These are phyloP conservation scores for Tachina fera DNA, from an alignment of 2,888 invertebrate species.

Conservation along the genomic window DNA sequence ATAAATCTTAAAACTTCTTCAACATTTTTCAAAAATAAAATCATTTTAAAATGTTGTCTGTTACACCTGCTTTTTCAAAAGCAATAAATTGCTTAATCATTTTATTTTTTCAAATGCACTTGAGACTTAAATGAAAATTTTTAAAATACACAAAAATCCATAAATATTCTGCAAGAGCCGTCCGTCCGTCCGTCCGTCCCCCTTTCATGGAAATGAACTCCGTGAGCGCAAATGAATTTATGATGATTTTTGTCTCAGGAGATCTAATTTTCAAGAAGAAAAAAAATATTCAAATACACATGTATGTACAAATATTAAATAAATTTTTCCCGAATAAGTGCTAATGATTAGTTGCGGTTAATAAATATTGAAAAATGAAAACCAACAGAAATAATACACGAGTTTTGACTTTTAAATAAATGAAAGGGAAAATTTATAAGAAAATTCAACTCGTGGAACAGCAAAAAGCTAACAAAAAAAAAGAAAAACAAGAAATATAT, in stretches of 20 bases:
- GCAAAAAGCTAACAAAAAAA: neutral
- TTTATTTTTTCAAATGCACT: constrained; percentile 71
- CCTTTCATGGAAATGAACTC: neutral
- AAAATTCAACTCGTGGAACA: constrained; percentile 55
- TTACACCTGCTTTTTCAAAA: constrained; percentile 18
- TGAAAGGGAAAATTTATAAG: constrained; percentile 61
- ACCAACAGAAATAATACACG: constrained; percentile 31
- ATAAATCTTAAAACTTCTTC: neutral
- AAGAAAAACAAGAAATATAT: constrained; percentile 5
- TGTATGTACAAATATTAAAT: neutral
- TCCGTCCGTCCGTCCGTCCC: neutral
- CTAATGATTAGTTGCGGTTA: constrained; percentile 65
- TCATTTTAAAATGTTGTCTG: neutral
- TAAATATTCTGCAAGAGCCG: constrained; percentile 73
- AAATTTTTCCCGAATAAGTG: constrained; percentile 51
- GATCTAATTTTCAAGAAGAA: constrained; percentile 32
- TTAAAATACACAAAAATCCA: constrained; percentile 67
- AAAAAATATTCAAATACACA: constrained; percentile 24
- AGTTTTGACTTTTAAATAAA: constrained; percentile 50
- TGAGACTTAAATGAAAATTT: constrained; percentile 76
- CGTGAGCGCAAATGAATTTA: constrained; percentile 12
- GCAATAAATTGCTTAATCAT: neutral
- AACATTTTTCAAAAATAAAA: constrained; percentile 1
- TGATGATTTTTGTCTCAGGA: constrained; percentile 43
- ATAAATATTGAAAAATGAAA: constrained; percentile 49